Base-by-base conservation (phyloP, 2,797 vertebrate species). In the Pteronotus mesoamericanus region DNA sequence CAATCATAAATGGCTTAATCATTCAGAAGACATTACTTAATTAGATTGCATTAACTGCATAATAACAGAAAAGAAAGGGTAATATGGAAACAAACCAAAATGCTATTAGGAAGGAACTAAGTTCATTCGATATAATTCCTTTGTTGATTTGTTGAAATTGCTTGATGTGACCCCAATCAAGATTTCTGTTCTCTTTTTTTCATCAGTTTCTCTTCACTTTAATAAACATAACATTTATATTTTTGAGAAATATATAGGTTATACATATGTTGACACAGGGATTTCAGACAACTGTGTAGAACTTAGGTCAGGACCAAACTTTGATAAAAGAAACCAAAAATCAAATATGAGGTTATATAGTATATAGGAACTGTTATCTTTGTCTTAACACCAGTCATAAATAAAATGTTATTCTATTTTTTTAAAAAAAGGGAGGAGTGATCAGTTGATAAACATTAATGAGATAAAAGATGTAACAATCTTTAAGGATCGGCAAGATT, bases 21-120 rank as follows among this genome's bases (percentile, higher is more conserved):
- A 95, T 80, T 96, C 83, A 95, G 53, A 69, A 96, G 71, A 89
- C 92, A 97, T 97, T 96, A 96, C 88, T 72, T 83, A 97, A 95
- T 95, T 86, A 95, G 90, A 94, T 86, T 97, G 88, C 44, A 94
- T 97, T 97, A 97, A 94, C 94, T 94, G 71, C 83, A 94, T 96
- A 96, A 94, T 88, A 97, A 75, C 77, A 94, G 88, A 80, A 89
- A 96, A 96, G 86, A 96, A 86, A 9, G 22, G n/a, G 80, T 69
- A 95, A 91, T 86, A 95, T 92, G 87, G 85, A 94, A 96, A 93
- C 69, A 94, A 95, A 79, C 86, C 0, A 21, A 78, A 95, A 95
- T 82, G 51, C 74, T 95, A 57, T 97, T 96, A 97, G 94, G 92
- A 96, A 95, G 95, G 59, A 95, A 79, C 77, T 93, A 95, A 96